Evolutionary conservation across 2,888 invertebrate species (phyloP), one percentile per base, ranked within the genome.

Genomic region (Neoitamus cyanurus): DNA sequence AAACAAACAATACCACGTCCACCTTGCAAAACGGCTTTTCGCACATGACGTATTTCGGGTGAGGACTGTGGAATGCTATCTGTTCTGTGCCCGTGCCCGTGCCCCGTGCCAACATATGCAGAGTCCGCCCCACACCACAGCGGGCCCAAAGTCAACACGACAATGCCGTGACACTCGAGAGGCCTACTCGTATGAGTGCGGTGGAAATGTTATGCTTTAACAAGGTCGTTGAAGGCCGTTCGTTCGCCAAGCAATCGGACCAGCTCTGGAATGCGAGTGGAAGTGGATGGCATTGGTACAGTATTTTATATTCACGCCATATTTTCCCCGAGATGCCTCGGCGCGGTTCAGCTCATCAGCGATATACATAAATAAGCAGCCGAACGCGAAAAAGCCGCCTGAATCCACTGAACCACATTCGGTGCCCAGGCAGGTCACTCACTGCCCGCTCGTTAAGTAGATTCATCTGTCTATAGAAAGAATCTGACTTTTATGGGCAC

Each of bases 181-280:
- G 34, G 15, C 34, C 36, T 34, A 9, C 36, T 25, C n/a, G 9
- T 15, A 30, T 20, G 37, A 30, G 58, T 20, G 37, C 36, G 30
- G 30, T 69, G 28, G 69, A 82, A 69, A 69, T 69, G 69, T 69
- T 82, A 69, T 82, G 69, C 69, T 69, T 82, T 69, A 69, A 73
- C 73, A 84, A 84, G 84, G 84, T 84, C 84, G 84, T 69, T 84
- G 84, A 84, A 84, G 84, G 84, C 84, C 84, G 84, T 84, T 84
- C 80, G 36, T 84, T 84, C 46, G 80, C 84, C 77, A 77, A 37
- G 46, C 42, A 42, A 13, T 77, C 77, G 42, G 77, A 13, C 58
- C 78, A 48, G 48, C 48, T 31, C 31, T 15, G 78, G 78, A 78
- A 78, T 78, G 78, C 42, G 42, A 78, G 78, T n/a, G 30, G 78